These are phyloP conservation scores for Sarcophaga subvicina DNA, from an alignment of 2,888 invertebrate species.

Conservation along the genomic window DNA sequence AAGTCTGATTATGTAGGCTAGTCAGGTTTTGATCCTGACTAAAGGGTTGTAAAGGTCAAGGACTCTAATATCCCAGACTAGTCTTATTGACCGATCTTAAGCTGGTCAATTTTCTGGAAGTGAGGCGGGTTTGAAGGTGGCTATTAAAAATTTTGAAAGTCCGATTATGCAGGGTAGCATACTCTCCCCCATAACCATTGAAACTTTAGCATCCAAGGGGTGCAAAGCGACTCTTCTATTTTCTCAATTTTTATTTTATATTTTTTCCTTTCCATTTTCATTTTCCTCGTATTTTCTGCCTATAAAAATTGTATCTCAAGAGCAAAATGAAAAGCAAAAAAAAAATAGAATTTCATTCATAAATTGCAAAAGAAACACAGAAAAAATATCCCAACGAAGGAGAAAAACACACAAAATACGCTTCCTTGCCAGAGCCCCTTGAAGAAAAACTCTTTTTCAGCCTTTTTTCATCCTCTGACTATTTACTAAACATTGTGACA, in stretches of 20 bases:
- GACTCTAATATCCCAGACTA: no score
- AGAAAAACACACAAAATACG: background rate
- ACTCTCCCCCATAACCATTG: background rate
- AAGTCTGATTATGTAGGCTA: no score
- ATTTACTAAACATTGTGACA: background rate
- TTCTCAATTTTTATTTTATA: no score
- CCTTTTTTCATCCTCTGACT: background rate
- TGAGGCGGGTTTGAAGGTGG: no score
- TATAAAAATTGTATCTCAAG: background rate
- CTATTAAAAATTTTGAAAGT: no score
- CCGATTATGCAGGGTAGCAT: background rate
- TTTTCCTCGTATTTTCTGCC: background rate
- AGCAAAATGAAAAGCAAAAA: background rate
- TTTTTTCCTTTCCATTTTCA: no score
- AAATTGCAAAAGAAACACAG: background rate
- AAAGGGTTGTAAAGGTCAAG: no score
- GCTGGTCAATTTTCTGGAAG: no score
- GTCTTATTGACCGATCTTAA: no score
- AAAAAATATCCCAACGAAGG: background rate
- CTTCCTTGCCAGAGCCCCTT: no score
- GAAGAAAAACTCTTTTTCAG: background rate
- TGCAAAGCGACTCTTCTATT: background rate
- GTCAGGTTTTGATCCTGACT: no score
- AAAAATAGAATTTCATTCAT: background rate
- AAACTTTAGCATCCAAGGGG: background rate